Percentiles rank a stretch among this genome's conserved stretches.
Conservation (phyloP, 92 coral and sea anemone genomes). For the Actinernus sp. region DNA sequence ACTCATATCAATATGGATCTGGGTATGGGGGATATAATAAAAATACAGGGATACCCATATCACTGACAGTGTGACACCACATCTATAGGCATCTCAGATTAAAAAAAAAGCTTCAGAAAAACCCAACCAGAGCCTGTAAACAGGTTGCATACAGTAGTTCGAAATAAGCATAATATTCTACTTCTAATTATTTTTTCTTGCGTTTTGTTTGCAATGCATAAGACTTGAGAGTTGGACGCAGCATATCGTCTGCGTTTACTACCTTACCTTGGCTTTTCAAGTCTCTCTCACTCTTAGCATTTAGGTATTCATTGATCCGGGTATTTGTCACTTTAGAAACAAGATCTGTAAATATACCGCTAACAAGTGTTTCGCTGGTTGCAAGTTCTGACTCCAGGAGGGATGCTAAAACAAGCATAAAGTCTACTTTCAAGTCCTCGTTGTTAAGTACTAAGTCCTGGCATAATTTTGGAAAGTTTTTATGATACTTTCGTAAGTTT, state of each 20-base stretch:
- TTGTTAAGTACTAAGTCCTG: slow-evolving; percentile 25
- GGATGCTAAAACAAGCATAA: slow-evolving; percentile 2
- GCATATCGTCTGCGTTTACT: slow-evolving; percentile 51
- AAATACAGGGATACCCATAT: too few species aligned
- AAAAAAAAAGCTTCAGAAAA: too few species aligned
- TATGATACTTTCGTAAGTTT: slow-evolving; percentile 20
- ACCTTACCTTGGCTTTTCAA: slow-evolving; percentile 32
- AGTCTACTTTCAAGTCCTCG: slow-evolving; percentile 20
- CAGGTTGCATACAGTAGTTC: too few species aligned
- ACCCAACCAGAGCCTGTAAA: too few species aligned
- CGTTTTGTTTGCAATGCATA: slow-evolving; percentile 26
- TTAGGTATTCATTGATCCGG: slow-evolving; percentile 3
- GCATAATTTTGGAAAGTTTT: slow-evolving; percentile 26
- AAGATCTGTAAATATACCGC: slow-evolving; percentile 14
- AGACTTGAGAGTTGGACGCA: slow-evolving; percentile 30
- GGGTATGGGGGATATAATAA: too few species aligned
- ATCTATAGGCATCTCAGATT: too few species aligned
- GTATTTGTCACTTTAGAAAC: slow-evolving; percentile 32
- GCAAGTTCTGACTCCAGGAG: background rate
- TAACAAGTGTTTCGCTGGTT: background rate
- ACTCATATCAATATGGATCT: too few species aligned
- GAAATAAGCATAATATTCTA: too few species aligned
- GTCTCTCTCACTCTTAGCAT: slow-evolving; percentile 33
- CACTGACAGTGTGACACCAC: too few species aligned
- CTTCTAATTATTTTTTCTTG: too few species aligned